Evolutionary conservation across 1,140 invertebrate genomes (phyloP).

Genomic region (Drosophila leontia): DNA sequence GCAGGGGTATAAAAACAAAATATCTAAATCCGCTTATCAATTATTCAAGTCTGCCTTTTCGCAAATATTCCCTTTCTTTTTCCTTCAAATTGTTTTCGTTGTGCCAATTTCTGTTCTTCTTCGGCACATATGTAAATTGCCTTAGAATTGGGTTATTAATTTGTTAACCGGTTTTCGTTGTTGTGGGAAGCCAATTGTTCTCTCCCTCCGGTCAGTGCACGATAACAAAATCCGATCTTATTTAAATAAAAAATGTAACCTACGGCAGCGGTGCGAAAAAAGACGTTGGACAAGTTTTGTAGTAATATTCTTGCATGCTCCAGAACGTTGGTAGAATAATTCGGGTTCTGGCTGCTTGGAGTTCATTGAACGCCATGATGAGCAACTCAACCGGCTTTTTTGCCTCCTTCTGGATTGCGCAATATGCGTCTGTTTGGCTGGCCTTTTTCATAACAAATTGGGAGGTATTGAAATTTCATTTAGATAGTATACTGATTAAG

Average conservation of each 20-base stretch:
- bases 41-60: neutral
- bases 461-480: neutral
- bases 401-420: conserved; percentile 37
- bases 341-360: conserved; percentile 46
- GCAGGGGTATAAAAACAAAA: too few species aligned
- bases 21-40: neutral
- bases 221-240: conserved; percentile 50
- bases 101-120: conserved; percentile 23
- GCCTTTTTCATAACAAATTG: conserved; percentile 9
- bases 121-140: conserved; percentile 55
- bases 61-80: neutral
- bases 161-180: conserved; percentile 44
- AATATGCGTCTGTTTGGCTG: conserved; percentile 24
- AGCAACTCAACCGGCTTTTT: conserved; percentile 5
- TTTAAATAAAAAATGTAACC: conserved; percentile 63
- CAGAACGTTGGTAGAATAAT: conserved; percentile 6
- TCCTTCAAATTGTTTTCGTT: conserved; percentile 19
- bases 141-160: conserved; percentile 67
- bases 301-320: conserved; percentile 8
- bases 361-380: conserved; percentile 73
- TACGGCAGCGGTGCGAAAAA: conserved; percentile 34
- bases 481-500: neutral
- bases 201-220: conserved; percentile 15
- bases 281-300: conserved; percentile 69
- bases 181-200: conserved; percentile 24